Evolutionary conservation across 2,888 invertebrate species (phyloP).

Genomic region (Agriopis marginaria): DNA sequence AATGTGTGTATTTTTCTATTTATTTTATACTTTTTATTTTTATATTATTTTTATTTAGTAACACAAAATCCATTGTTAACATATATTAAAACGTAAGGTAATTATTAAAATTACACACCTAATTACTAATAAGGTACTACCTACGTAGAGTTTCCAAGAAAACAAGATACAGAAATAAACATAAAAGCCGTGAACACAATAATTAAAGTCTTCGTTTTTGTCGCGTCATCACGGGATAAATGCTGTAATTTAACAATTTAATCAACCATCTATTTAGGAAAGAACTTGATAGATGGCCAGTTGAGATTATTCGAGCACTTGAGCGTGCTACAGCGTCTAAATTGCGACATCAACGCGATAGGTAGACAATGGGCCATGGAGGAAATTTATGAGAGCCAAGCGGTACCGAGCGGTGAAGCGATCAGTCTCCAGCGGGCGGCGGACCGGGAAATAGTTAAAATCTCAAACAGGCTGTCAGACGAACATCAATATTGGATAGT

Average conservation of each 20-base stretch:
- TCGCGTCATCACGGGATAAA: constrained; percentile 54
- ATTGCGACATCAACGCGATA: constrained; percentile 71
- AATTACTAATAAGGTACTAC: not conserved
- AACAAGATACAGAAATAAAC: not conserved
- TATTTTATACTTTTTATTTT: too few relatives aligned
- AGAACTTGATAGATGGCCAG: constrained; percentile 75
- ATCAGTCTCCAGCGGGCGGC: constrained; percentile 50
- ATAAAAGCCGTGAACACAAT: constrained; percentile 17
- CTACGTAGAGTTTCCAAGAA: not conserved
- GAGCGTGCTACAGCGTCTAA: constrained; percentile 63
- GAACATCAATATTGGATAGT: constrained; percentile 50
- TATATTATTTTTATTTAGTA: too few relatives aligned
- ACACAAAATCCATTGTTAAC: not conserved
- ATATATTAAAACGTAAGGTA: not conserved
- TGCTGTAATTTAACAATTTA: constrained; percentile 73
- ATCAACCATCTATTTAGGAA: constrained; percentile 73
- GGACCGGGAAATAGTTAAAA: constrained; percentile 51
- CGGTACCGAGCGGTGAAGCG: constrained; percentile 47
- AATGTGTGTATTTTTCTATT: too few relatives aligned
- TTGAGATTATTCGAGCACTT: constrained; percentile 69
- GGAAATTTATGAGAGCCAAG: constrained; percentile 65
- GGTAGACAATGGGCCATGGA: constrained; percentile 68
- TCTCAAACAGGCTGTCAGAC: constrained; percentile 48
- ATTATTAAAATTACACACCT: not conserved
- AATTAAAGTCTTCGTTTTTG: constrained; percentile 25